Evolutionary conservation across 2,113 vertebrate species (phyloP).

Genomic region (Struthidea cinerea): DNA sequence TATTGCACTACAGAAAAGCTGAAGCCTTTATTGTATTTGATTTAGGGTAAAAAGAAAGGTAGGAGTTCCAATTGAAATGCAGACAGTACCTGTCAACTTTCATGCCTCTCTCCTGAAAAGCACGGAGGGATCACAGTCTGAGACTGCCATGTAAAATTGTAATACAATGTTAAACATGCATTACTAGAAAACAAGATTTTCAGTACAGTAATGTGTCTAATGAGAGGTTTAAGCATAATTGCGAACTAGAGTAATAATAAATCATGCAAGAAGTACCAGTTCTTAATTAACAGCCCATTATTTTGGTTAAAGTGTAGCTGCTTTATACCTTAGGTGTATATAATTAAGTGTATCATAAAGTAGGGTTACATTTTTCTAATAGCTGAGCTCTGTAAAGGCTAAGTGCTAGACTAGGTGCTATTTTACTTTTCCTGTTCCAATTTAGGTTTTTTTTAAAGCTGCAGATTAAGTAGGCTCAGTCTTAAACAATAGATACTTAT

Average conservation of each 20-base stretch:
- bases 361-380: slow-evolving; percentile 37
- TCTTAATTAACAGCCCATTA: slow-evolving; percentile 71
- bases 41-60: slow-evolving; percentile 7
- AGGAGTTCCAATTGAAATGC: slow-evolving; percentile 35
- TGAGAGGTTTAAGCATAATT: slow-evolving; percentile 69
- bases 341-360: slow-evolving; percentile 53
- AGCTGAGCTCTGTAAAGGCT: not conserved
- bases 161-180: slow-evolving; percentile 41
- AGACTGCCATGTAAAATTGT: slow-evolving; percentile 27
- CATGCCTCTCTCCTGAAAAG: slow-evolving; percentile 39
- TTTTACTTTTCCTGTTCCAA: slow-evolving; percentile 37
- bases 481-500: not conserved
- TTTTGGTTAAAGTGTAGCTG: slow-evolving; percentile 58
- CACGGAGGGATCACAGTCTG: slow-evolving; percentile 45
- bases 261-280: slow-evolving; percentile 65
- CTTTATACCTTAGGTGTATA: slow-evolving; percentile 67
- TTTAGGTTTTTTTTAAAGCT: not conserved
- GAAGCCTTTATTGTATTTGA: slow-evolving; percentile 34
- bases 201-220: slow-evolving; percentile 59
- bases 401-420: not conserved
- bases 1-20: slow-evolving; percentile 32
- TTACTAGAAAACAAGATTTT: slow-evolving; percentile 55
- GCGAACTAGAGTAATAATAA: slow-evolving; percentile 66
- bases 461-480: not conserved
- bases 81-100: slow-evolving; percentile 62